Evolutionary conservation across 2,797 vertebrate genomes (phyloP), one percentile per base, ranked within the genome.

Genomic region (Myripristis murdjan): DNA sequence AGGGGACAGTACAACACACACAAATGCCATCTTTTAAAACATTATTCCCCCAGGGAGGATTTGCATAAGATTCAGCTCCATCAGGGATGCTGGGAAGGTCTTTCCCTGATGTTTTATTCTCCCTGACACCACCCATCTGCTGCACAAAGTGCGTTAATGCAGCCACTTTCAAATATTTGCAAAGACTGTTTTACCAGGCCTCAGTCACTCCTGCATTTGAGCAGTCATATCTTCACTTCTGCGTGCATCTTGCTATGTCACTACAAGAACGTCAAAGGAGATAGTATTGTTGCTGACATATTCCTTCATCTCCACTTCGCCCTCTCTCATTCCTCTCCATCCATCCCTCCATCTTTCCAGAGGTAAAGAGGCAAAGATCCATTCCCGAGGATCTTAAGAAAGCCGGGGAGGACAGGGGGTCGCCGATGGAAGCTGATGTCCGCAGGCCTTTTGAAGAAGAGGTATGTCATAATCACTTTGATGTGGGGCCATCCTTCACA

Each of bases 351-450:
- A 2, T 89, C 77, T 85, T 43, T 91, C 86, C 91, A 99, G 98
- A 99, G 93, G 96, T 98, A 88, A 98, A 97, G 95, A 96, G 96
- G 89, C 97, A 98, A 91, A 98, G 96, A 93, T 98, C 97, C 84
- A 93, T 96, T 84, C 96, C 97, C 69, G 98, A 98, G 92, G 97
- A 98, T 91, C 94, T 95, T 94, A 97, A 94, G 93, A 96, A 91
- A 92, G 90, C 92, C 55, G 95, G 93, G 82, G 97, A 98, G 91
- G 97, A 97, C 84, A 92, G 95, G 84, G 91, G 92, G 72, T 94
- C 93, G 73, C 95, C 94, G 77, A 93, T 93, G 56, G 97, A 98
- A 78, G 82, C 94, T 74, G 97, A 97, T 84, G 61, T 91, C 49
- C 96, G 93, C 91, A 94, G 96, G 92, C 96, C 96, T 57, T 96